Percentiles rank a stretch among this genome's conserved stretches.
Evolutionary conservation across 2,113 vertebrate species (phyloP).

Genomic region (Phalacrocorax carbo): DNA sequence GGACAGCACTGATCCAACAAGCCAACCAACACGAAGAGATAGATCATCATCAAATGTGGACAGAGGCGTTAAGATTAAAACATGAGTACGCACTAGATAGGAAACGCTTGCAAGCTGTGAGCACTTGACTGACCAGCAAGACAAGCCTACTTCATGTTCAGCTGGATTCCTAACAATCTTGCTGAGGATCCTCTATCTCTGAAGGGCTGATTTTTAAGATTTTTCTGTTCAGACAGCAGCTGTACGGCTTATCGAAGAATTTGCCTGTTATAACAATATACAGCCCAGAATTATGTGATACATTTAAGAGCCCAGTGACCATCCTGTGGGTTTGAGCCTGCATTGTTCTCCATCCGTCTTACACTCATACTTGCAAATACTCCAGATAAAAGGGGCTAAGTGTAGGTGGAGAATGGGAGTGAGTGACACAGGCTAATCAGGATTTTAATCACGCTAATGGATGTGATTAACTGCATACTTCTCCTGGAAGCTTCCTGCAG

Average conservation of each 20-base stretch:
- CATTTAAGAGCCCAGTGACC: neutral
- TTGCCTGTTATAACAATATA: neutral
- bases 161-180: neutral
- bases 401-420: slow-evolving; percentile 28
- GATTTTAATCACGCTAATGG: slow-evolving; percentile 57
- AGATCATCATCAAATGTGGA: neutral
- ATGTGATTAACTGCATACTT: slow-evolving; percentile 58
- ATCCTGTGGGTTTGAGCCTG: neutral
- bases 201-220: neutral
- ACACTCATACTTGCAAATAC: neutral
- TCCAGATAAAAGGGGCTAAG: neutral
- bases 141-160: neutral
- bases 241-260: neutral
- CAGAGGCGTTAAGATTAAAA: neutral
- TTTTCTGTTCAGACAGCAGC: neutral
- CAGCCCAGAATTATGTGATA: neutral
- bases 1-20: neutral
- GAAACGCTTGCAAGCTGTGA: neutral
- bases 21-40: accelerated
- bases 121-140: neutral
- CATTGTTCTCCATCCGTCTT: neutral
- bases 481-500: slow-evolving; percentile 20
- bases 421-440: slow-evolving; percentile 52
- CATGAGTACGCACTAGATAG: accelerated
- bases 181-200: neutral